Evolutionary conservation across 37 sponge, comb jelly and placozoan species (phyloP), one percentile per base, ranked within the genome.

Genomic region (Tethya wilhelma): DNA sequence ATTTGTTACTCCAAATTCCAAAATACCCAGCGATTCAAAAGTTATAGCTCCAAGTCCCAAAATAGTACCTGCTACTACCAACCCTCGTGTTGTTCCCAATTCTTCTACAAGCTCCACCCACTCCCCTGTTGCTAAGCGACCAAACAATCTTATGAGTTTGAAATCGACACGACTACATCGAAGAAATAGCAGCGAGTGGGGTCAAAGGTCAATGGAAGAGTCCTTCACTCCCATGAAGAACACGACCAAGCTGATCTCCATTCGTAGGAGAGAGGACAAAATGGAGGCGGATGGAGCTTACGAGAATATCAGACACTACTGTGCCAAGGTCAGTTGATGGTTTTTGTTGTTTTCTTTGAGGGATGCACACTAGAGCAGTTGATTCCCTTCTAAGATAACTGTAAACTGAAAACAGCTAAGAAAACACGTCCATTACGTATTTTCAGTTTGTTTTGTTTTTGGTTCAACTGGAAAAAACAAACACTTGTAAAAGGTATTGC

Each of bases 211-310:
- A 9, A n/a, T n/a, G n/a, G n/a, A n/a, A n/a, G n/a, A n/a, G n/a
- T n/a, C n/a, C n/a, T n/a, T n/a, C n/a, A n/a, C n/a, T n/a, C n/a
- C n/a, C n/a, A n/a, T 67, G 37, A 43, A 64, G 4, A 71, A 60
- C 62, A 17, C 45, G 19, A 71, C 82, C 2, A 40, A 26, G 53
- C 71, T 69, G 34, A 23, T 84, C 4, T n/a, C 38, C 26, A 42
- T 40, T 1, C 26, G 31, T 7, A 66, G 78, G 55, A 31, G 43
- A 20, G 45, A 74, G 58, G 70, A 84, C 38, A 17, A 4, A 12
- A 4, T 37, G 19, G n/a, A 59, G 30, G 85, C 85, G 56, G 22
- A 58, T 6, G 31, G 9, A 20, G 31, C 62, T 37, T 76, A 84
- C 46, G 45, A 75, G 34, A 26, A 38, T 11, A 65, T 84, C 32